A percentile compares a stretch with the other conserved stretches of the same genome.
Conservation (phyloP, 1,140 invertebrate species). For the Megalopta genalis region DNA sequence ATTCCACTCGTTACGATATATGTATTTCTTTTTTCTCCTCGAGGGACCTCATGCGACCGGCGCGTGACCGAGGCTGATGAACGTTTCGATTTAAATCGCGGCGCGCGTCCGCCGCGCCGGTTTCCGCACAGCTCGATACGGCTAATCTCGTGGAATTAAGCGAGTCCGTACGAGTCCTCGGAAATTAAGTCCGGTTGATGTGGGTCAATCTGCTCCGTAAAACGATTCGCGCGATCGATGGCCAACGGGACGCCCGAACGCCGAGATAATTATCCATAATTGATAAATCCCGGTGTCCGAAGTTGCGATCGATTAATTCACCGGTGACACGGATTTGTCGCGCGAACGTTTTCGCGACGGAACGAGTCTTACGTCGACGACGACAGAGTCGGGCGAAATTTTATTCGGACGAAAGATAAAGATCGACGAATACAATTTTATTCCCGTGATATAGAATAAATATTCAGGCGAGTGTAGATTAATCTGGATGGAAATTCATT, state of each 20-base stretch:
- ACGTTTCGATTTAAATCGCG: neutral
- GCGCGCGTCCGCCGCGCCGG: neutral
- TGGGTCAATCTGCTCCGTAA: neutral
- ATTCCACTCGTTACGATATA: neutral
- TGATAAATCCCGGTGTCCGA: too few relatives aligned
- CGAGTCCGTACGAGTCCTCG: neutral
- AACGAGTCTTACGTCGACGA: too few relatives aligned
- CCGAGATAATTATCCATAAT: neutral
- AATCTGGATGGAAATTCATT: too few relatives aligned
- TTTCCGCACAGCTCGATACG: neutral
- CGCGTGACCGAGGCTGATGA: neutral
- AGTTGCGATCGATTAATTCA: too few relatives aligned
- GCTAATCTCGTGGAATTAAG: neutral
- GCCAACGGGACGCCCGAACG: neutral
- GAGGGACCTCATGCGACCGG: neutral
- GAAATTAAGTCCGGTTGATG: neutral
- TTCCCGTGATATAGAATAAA: too few relatives aligned
- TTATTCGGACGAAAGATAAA: too few relatives aligned
- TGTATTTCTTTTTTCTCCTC: neutral
- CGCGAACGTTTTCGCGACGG: too few relatives aligned
- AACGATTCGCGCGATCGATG: neutral
- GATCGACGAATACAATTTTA: too few relatives aligned
- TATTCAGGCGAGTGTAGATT: too few relatives aligned
- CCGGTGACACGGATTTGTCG: too few relatives aligned
- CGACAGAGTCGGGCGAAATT: too few relatives aligned